These are phyloP conservation scores for Paradisaea rubra DNA, from an alignment of 2,113 vertebrate genomes.

Conservation along the genomic window DNA sequence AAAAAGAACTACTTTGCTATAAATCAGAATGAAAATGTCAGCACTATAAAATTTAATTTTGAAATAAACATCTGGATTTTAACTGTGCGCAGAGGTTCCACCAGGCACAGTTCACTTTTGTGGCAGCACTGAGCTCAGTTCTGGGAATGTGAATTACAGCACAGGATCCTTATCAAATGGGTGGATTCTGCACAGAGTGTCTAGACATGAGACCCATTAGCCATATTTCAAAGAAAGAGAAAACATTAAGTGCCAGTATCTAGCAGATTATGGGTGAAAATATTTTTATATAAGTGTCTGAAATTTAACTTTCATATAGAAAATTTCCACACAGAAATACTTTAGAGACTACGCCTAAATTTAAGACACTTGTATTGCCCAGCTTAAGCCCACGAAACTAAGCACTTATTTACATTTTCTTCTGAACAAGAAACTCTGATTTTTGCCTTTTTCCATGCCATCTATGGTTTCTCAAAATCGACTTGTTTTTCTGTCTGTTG, in stretches of 20 bases:
- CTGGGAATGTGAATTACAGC: neutral
- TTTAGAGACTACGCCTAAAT: neutral
- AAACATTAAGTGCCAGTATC: neutral
- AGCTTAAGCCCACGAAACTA: neutral
- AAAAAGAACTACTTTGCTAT: neutral
- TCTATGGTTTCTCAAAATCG: neutral
- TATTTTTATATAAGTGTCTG: neutral
- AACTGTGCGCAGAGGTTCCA: neutral
- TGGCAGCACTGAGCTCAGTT: fast-evolving
- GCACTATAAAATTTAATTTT: neutral
- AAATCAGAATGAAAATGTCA: neutral
- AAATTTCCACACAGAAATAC: neutral
- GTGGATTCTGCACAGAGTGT: neutral
- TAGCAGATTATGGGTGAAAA: neutral
- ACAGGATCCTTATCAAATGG: neutral
- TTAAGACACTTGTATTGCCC: neutral
- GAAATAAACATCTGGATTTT: neutral
- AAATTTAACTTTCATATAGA: neutral
- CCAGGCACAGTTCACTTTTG: neutral
- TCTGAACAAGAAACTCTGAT: neutral
- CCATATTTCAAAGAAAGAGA: neutral
- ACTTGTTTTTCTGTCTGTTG: neutral
- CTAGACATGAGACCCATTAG: neutral
- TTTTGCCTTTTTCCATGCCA: neutral
- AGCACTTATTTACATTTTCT: neutral